Conservation (phyloP, 2,797 vertebrate species). For the Lagorchestes hirsutus region DNA sequence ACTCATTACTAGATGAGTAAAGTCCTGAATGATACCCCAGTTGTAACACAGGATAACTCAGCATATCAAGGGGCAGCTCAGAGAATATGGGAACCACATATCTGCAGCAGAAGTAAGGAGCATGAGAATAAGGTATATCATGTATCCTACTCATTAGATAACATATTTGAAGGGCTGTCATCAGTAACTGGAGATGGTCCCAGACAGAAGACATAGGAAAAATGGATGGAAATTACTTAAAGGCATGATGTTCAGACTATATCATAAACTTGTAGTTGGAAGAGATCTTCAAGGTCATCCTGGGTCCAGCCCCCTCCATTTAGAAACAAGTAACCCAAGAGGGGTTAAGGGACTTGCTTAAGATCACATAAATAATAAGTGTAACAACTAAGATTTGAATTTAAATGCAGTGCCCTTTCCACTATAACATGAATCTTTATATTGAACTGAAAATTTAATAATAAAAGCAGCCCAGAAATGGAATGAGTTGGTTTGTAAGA, state of each 20-base stretch:
- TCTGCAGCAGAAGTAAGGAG: background rate
- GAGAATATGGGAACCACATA: background rate
- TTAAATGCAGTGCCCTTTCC: background rate
- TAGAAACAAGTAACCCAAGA: background rate
- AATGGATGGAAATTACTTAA: background rate
- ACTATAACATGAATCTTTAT: background rate
- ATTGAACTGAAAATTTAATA: background rate
- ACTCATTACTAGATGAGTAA: background rate
- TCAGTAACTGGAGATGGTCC: background rate
- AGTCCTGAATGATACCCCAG: background rate
- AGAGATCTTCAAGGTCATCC: background rate
- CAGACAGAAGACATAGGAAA: background rate
- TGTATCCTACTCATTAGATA: background rate
- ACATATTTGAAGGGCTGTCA: background rate
- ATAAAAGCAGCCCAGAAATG: background rate
- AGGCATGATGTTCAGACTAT: background rate
- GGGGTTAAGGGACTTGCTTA: background rate
- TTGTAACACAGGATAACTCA: background rate
- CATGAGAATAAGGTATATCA: rapidly evolving
- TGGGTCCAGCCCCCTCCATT: background rate
- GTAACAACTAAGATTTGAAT: background rate
- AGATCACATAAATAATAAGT: background rate
- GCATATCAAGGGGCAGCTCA: background rate
- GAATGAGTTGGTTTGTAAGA: background rate
- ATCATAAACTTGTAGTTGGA: background rate